Percentiles rank a stretch among this genome's conserved stretches.
These are phyloP conservation scores for Metopolophium dirhodum DNA, from an alignment of 1,140 invertebrate genomes.

Conservation along the genomic window DNA sequence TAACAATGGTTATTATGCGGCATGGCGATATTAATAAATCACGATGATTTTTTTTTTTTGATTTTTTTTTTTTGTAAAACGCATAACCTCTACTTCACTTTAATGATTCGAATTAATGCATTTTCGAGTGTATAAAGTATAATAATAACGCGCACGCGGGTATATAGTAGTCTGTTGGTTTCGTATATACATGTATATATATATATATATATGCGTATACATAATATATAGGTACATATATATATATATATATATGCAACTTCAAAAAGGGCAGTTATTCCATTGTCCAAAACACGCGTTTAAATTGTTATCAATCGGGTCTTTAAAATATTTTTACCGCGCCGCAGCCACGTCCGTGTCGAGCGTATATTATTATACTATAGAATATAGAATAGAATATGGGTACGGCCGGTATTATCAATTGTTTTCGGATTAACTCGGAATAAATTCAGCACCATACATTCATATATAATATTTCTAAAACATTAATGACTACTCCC, in stretches of 20 bases:
- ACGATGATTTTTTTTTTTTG: neutral
- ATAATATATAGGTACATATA: too few relatives aligned
- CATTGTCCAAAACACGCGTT: slow-evolving; percentile 20
- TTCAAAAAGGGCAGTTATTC: neutral
- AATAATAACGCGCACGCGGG: neutral
- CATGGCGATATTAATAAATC: slow-evolving; percentile 16
- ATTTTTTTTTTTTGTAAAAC: neutral
- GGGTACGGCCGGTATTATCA: neutral
- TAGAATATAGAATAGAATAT: too few relatives aligned
- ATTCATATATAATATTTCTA: neutral
- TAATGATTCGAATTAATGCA: slow-evolving; percentile 23
- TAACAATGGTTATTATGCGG: slow-evolving; percentile 22
- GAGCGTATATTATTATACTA: neutral
- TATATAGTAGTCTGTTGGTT: neutral
- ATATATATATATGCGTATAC: too few relatives aligned
- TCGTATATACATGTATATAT: neutral
- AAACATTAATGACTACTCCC: neutral
- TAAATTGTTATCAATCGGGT: slow-evolving; percentile 14
- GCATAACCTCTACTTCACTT: neutral
- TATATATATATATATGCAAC: neutral
- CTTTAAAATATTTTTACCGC: slow-evolving; percentile 1
- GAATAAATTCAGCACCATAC: neutral
- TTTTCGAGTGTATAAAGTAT: slow-evolving; percentile 9
- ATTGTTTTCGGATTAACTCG: neutral
- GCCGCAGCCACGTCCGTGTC: neutral